Base-by-base conservation (phyloP, 2,113 vertebrate species). In the Pipa parva region DNA sequence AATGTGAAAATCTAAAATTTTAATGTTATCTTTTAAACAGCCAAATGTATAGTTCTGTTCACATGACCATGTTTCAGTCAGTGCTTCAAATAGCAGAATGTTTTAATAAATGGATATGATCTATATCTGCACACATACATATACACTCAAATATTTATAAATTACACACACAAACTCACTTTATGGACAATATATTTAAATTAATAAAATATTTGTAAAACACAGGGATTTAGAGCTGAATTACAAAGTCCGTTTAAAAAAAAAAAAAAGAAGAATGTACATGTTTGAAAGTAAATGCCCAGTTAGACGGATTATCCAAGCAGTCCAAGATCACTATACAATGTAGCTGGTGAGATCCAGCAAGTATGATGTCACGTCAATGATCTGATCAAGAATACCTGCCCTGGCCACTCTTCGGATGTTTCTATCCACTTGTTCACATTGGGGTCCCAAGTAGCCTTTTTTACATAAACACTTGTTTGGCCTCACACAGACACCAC, bases 381-480 rank as follows among this genome's bases (percentile, higher is more conserved):
- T 93, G 88, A 99, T 93, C 86, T 97, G 94, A 85, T 94, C 96
- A 75, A 99, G 88, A 81, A 99, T 91, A 90, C 95, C 94, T 80
- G 94, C 92, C 84, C 93, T 90, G 78, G 92, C 77, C 77, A 92
- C 85, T 91, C 91, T 88, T 89, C 91, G 66, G 86, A 92, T 87
- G 90, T 89, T 89, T 87, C 88, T 76, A 87, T 95, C 80, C 84
- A 89, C 83, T 91, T 95, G 76, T 84, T 91, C 89, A 37, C 90
- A 91, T 48, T 91, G 90, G 63, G 74, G 76, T 60, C 90, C 90
- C 0, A 90, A 85, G 69, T 88, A 91, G 36, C 95, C 83, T 87
- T 93, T 97, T 83, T 99, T 99, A 76, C 97, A 99, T 68, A 98
- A 88, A 84, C 97, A 99, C 80, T 91, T 95, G 83, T 91, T 92